A percentile compares a stretch with the other conserved stretches of the same genome.
Conservation (phyloP, 1,140 invertebrate species). For the Apis laboriosa region DNA sequence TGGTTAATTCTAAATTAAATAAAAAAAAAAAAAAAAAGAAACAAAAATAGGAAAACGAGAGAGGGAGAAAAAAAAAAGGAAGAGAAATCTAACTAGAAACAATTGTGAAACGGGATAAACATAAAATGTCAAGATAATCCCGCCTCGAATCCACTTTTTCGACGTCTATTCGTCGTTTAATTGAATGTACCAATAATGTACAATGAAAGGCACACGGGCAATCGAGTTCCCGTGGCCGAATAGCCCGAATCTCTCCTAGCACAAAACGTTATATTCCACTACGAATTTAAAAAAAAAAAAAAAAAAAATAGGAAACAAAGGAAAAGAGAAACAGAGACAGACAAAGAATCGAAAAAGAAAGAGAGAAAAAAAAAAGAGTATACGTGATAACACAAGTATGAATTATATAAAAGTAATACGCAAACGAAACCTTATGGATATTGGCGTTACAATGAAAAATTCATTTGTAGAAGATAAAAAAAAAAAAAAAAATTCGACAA, state of each 20-base stretch:
- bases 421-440: not conserved
- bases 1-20: too few relatives aligned
- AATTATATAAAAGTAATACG: constrained; percentile 1
- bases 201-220: not conserved
- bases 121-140: not conserved
- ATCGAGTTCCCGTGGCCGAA: too few relatives aligned
- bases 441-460: constrained; percentile 12
- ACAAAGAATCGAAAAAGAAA: not conserved
- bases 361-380: not conserved
- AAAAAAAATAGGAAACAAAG: not conserved
- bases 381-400: not conserved
- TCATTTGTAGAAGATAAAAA: not conserved
- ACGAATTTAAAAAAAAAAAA: not conserved
- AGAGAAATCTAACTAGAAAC: not conserved
- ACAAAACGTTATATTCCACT: too few relatives aligned
- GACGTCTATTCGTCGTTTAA: not conserved
- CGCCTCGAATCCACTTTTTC: not conserved
- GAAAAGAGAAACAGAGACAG: not conserved
- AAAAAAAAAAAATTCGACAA: constrained; percentile 5
- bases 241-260: not conserved
- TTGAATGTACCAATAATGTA: not conserved
- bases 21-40: not conserved
- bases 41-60: not conserved
- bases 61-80: too few relatives aligned
- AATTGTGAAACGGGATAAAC: not conserved